Conservation (phyloP, 2,888 invertebrate genomes). For the Brenthis daphne region DNA sequence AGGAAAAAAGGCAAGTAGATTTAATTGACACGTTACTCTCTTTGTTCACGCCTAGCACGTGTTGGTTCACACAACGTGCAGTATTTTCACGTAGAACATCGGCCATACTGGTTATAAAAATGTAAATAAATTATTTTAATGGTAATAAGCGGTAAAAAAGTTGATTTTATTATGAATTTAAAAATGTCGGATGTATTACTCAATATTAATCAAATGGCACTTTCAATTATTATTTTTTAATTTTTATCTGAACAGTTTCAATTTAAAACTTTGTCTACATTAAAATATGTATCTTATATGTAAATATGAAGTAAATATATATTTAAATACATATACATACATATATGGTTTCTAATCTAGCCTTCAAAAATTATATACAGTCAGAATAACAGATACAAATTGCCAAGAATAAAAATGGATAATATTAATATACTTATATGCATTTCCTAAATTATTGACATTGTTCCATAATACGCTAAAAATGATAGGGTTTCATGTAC, state of each 20-base stretch:
- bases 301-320: no score
- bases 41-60: slow-evolving; percentile 74
- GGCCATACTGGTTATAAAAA: slow-evolving; percentile 13
- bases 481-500: slow-evolving; percentile 53
- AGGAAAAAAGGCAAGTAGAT: slow-evolving; percentile 72
- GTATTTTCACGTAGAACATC: slow-evolving; percentile 23
- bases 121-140: slow-evolving; percentile 20
- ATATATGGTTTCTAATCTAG: no score
- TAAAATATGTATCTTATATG: no score
- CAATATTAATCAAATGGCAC: no score
- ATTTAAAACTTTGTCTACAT: no score
- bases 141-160: neutral
- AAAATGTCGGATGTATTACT: neutral
- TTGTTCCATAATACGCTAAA: slow-evolving; percentile 55
- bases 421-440: slow-evolving; percentile 30
- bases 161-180: neutral
- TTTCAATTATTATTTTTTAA: neutral
- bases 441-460: slow-evolving; percentile 36
- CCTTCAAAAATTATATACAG: no score
- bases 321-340: no score
- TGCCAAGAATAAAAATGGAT: neutral
- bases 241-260: no score
- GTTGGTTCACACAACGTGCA: slow-evolving; percentile 62
- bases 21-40: slow-evolving; percentile 78
- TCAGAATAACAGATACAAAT: neutral